Conservation (phyloP, 1,140 invertebrate species). For the Drosophila serrata region DNA sequence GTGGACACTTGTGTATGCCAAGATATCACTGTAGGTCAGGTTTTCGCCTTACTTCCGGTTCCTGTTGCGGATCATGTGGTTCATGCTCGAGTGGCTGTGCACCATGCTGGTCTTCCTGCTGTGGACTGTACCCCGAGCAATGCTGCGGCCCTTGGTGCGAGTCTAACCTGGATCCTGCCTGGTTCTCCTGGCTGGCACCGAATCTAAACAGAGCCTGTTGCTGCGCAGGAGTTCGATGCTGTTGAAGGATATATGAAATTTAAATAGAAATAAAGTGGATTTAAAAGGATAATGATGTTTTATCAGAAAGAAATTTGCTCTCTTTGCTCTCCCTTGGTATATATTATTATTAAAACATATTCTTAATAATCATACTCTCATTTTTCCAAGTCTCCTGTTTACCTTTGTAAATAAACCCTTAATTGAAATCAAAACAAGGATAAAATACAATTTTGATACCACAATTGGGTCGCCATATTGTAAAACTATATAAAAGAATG, state of each 20-base stretch:
- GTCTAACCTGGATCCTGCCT: slow-evolving; percentile 40
- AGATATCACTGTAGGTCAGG: neutral
- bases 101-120: slow-evolving; percentile 33
- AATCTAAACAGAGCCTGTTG: slow-evolving; percentile 16
- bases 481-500: slow-evolving; percentile 77
- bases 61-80: slow-evolving; percentile 4
- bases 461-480: slow-evolving; percentile 70
- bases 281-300: neutral
- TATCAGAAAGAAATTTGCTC: neutral
- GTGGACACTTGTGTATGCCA: neutral
- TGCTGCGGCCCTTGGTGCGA: slow-evolving; percentile 30
- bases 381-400: neutral
- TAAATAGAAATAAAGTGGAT: slow-evolving; percentile 5
- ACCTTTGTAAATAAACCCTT: slow-evolving; percentile 7
- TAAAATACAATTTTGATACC: slow-evolving; percentile 68
- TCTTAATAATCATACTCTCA: neutral
- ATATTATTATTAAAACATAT: neutral
- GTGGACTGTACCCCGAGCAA: slow-evolving; percentile 30
- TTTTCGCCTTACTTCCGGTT: neutral
- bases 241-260: neutral
- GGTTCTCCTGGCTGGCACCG: slow-evolving; percentile 51
- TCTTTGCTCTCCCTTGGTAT: neutral
- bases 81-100: slow-evolving; percentile 11
- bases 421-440: slow-evolving; percentile 47
- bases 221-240: neutral